phyloP scores from a whole-genome alignment of 2,797 vertebrate species.

The Phataginus tetradactyla region DNA sequence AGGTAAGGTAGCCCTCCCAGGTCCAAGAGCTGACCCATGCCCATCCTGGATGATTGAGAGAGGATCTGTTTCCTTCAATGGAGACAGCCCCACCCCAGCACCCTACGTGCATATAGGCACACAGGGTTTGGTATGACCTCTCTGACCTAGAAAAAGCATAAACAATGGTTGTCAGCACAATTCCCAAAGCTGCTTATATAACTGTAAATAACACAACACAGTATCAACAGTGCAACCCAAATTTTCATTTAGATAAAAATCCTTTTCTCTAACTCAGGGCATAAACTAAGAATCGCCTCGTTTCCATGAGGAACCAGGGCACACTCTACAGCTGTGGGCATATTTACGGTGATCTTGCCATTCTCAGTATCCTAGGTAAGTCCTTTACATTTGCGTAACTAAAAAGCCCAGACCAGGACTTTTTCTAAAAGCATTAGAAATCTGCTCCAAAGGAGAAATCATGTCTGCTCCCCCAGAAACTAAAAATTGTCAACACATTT shows the following conservation, averaged over 20 bases:
- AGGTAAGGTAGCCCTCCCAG: neutral
- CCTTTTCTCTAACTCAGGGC: neutral
- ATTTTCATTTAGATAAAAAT: neutral
- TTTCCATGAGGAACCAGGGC: neutral
- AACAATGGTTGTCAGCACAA: neutral
- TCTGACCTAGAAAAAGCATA: neutral
- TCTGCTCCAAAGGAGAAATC: neutral
- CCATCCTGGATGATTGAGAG: neutral
- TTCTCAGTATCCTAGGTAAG: neutral
- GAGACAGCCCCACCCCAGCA: neutral
- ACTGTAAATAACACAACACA: neutral
- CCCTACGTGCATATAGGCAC: fast-evolving
- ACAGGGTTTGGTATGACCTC: neutral
- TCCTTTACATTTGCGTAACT: neutral
- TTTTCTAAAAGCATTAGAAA: neutral
- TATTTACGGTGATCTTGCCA: neutral
- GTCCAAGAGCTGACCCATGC: fast-evolving
- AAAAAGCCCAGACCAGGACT: neutral
- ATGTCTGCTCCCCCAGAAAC: neutral
- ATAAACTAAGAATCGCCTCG: neutral
- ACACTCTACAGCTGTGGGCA: neutral
- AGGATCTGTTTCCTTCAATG: neutral
- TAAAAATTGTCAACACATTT: neutral
- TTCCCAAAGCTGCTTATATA: neutral
- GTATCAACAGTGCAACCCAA: neutral